Base-by-base conservation (phyloP, 2,888 invertebrate genomes). In the Pachydiplax longipennis region DNA sequence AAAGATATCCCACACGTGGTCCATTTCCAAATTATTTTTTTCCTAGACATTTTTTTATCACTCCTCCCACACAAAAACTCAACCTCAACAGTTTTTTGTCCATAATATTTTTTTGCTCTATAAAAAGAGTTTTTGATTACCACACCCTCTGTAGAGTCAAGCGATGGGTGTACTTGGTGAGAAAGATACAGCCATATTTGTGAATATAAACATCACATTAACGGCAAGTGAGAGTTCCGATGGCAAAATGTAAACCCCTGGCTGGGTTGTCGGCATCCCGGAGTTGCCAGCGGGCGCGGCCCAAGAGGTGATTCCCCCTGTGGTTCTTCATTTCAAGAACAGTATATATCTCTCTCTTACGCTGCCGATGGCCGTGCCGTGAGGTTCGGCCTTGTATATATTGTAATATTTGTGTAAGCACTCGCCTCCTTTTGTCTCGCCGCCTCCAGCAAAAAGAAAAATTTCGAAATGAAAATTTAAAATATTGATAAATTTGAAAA, bases 221-320 rank as follows among this genome's bases (percentile, higher is more conserved):
- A 87, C 87, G 87, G 87, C 58, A 87, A 87, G 87, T 87, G 87
- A 87, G 87, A 87, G 87, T 65, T 87, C 87, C 87, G 87, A 87
- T 61, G 87, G 87, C 87, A 87, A 37, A 61, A 18, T 3, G 1
- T 18, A 37, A n/a, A 65, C 87, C 87, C 87, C 87, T 87, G 87
- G 87, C 87, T 87, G 87, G 87, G 87, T 87, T 61, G 87, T 87
- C 87, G 87, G 87, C 87, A 87, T 87, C 58, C 87, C 87, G 87
- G 87, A 87, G 87, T 87, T 87, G 87, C 87, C 87, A 87, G 87
- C 87, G 87, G 87, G 87, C 87, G 87, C 87, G 87, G 87, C 87
- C 87, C 87, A 61, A 87, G 87, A 61, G 87, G 87, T 87, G 87
- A 87, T 87, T 37, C 37, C 61, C 83, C 83, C 58, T 12, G 53